A percentile compares a stretch with the other conserved stretches of the same genome.
These are phyloP conservation scores for Ammodytes marinus DNA, from an alignment of 2,113 vertebrate genomes.

Conservation along the genomic window DNA sequence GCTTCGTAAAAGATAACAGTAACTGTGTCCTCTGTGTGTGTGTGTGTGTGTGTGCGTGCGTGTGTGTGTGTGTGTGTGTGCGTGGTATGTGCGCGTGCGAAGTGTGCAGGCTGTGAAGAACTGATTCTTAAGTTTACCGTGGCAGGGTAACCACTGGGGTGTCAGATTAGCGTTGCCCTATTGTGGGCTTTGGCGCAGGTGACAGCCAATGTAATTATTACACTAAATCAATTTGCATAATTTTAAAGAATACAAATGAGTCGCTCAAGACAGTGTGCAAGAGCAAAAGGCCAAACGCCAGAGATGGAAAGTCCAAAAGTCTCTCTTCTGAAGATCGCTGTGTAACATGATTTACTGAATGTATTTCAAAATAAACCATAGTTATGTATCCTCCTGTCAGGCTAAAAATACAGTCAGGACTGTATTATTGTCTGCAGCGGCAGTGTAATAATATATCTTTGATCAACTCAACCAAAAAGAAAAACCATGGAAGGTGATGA, in stretches of 20 bases:
- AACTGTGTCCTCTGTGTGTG: background rate
- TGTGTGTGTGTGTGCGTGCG: background rate
- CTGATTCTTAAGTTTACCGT: constrained; percentile 62
- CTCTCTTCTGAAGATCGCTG: constrained; percentile 27
- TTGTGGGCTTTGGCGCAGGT: constrained; percentile 69
- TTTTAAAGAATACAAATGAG: constrained; percentile 73
- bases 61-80: constrained; percentile 6
- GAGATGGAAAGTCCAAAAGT: constrained; percentile 51
- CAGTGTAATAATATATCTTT: background rate
- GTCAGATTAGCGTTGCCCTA: constrained; percentile 70
- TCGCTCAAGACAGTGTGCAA: constrained; percentile 27
- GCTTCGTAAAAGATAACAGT: constrained; percentile 50
- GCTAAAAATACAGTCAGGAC: constrained; percentile 11
- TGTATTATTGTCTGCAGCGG: background rate
- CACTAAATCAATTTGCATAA: constrained; percentile 75
- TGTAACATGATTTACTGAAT: constrained; percentile 2
- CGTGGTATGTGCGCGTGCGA: too few relatives aligned
- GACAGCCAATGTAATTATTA: constrained; percentile 76
- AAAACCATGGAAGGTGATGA: background rate
- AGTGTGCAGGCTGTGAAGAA: constrained; percentile 38
- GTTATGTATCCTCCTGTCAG: constrained; percentile 15
- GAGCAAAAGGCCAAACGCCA: constrained; percentile 25
- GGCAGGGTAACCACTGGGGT: constrained; percentile 57
- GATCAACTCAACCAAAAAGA: constrained; percentile 39
- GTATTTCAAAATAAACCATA: constrained; percentile 2